A percentile compares a stretch with the other conserved stretches of the same genome.
These are phyloP conservation scores for Phylloscopus trochiloides DNA, from an alignment of 2,113 vertebrate genomes.

Conservation along the genomic window DNA sequence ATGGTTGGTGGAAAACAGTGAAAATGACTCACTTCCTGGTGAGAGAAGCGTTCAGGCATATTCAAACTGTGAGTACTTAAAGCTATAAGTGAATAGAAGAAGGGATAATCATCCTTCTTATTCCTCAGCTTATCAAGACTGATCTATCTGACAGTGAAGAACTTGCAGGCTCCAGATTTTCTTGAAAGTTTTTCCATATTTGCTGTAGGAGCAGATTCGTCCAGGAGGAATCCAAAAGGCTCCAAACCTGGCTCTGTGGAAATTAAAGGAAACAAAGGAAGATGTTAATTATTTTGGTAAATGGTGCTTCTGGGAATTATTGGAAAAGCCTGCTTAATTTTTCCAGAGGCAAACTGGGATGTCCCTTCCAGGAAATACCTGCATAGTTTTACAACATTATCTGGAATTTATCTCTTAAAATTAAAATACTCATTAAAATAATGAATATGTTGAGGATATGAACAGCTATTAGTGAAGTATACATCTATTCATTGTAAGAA, in stretches of 20 bases:
- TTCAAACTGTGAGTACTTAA: neutral
- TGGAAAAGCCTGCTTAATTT: neutral
- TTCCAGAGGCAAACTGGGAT: neutral
- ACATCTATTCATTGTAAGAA: neutral
- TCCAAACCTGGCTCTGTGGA: neutral
- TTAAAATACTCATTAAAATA: neutral
- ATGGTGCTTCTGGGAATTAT: neutral
- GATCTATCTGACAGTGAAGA: neutral
- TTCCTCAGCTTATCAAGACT: neutral
- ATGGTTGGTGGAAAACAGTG: neutral
- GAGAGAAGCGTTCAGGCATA: neutral
- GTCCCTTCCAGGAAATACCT: neutral
- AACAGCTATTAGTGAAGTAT: neutral
- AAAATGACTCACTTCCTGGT: neutral
- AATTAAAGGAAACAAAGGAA: neutral
- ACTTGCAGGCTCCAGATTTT: neutral
- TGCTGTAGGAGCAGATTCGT: neutral
- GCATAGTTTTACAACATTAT: neutral
- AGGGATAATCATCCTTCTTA: neutral
- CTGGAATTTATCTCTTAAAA: neutral
- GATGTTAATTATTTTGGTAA: neutral
- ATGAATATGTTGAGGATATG: neutral
- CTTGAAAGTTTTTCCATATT: neutral
- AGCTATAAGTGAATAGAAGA: neutral
- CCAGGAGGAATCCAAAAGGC: neutral